Conservation (phyloP, 2,797 vertebrate genomes). For the Neoniphon sammara region DNA sequence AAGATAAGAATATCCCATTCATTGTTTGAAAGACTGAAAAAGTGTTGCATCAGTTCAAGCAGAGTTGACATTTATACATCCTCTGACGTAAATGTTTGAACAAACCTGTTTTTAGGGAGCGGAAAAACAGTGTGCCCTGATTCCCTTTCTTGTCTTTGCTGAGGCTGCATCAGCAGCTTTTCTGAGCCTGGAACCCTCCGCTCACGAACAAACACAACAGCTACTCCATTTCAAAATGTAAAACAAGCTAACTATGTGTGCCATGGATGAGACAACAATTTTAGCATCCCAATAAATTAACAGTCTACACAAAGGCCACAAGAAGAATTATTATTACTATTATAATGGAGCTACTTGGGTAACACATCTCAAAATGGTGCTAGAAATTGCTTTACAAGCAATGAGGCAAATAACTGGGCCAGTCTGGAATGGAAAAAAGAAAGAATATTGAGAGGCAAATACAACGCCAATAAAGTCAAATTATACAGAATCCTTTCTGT, state of each 20-base stretch:
- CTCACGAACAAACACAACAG: not conserved
- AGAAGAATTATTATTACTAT: too few relatives aligned
- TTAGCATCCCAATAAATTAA: not conserved
- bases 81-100: slow-evolving; percentile 29
- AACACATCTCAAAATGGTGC: not conserved
- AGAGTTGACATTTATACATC: slow-evolving; percentile 22
- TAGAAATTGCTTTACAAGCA: too few relatives aligned
- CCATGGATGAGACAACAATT: not conserved
- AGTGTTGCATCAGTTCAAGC: slow-evolving; percentile 3
- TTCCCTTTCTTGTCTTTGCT: slow-evolving; percentile 20
- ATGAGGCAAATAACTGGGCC: too few relatives aligned
- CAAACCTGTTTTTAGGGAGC: slow-evolving; percentile 23
- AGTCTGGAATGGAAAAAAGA: too few relatives aligned
- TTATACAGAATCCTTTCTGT: too few relatives aligned
- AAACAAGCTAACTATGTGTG: not conserved
- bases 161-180: slow-evolving; percentile 9
- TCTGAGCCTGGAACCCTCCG: slow-evolving; percentile 3
- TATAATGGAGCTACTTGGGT: not conserved
- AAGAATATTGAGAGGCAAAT: not conserved
- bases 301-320: too few relatives aligned
- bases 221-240: slow-evolving; percentile 4
- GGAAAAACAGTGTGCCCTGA: slow-evolving; percentile 5
- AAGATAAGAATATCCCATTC: slow-evolving; percentile 21
- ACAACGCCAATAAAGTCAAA: not conserved
- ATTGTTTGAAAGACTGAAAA: not conserved